Evolutionary conservation across 2,797 vertebrate genomes (phyloP), one percentile per base, ranked within the genome.

Genomic region (Toxotes lorentzi): DNA sequence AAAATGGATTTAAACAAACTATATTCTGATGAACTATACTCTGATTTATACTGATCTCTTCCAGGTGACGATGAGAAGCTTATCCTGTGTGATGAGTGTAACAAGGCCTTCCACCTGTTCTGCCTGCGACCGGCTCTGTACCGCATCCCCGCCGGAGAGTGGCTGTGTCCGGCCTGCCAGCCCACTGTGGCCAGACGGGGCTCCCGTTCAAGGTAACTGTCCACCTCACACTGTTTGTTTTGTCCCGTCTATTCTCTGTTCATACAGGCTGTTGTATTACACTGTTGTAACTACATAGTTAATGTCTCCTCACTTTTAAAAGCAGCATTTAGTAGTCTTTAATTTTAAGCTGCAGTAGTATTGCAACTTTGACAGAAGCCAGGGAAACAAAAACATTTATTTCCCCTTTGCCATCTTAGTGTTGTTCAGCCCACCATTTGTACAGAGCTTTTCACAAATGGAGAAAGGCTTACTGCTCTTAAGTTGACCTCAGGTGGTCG

Each of bases 31-130:
- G n/a, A n/a, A n/a, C n/a, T 57, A 32, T n/a, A 7, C 10, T 19
- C 17, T 59, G 5, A n/a, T 66, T 17, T 6, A 0, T 45, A 0
- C 17, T 59, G 5, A 30, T 66, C 12, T 86, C 45, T 81, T 68
- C 67, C 88, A 98, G 97, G 97, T 84, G 97, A 99, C 23, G 98
- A 99, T 57, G 98, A 99, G 95, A 98, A 99, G 80, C 95, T 99
- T 72, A 98, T 99, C 91, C 94, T 99, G 58, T 99, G 98, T 81
- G 98, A 99, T 0, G 98, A 97, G 89, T 99, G 98, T 90, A 99
- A 99, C 93, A 99, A 99, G 93, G 98, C 97, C 71, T 99, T 99
- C 96, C 98, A 99, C 90, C 94, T 99, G 82, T 98, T 99, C 82
- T 99, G 98, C 88, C 94, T 99, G 93, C 93, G 98, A 5, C 98